Base-by-base conservation (phyloP, 2,113 vertebrate genomes). In the Brachirus orientalis region DNA sequence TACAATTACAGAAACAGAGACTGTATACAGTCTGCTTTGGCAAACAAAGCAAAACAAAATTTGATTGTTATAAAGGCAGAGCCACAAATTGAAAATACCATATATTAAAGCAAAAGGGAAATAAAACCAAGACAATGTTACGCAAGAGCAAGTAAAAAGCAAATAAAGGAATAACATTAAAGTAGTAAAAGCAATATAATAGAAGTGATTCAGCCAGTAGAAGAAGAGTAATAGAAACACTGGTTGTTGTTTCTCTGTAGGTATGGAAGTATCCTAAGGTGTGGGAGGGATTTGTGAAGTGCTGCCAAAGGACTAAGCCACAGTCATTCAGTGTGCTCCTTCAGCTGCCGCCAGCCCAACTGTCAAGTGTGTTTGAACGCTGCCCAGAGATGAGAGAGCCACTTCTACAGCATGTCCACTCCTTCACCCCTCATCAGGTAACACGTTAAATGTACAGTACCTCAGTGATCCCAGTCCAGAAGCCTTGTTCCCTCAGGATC, bases 251-350 rank as follows among this genome's bases (percentile, higher is more conserved):
- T 12, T 5, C 16, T 45, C 33, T 63, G n/a, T 74, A 97, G 97
- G 97, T 98, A 71, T 98, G 96, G 97, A 97, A 96, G 85, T 97
- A 97, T 60, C 97, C 97, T 12, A 97, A 97, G 64, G 96, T 98
- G 36, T 98, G 97, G 97, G 96, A 98, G 73, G 97, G 97, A 11
- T 98, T 98, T 69, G 96, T 98, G 78, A 97, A 97, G 74, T 98
- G 97, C 87, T 98, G 97, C 84, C 96, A 98, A 60, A 93, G 96
- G 56, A 97, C 96, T 3, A 96, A 95, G 88, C 96, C 96, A 0
- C 97, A 98, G 92, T 97, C 96, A 0, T 97, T 92, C 93, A 95
- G 92, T 12, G 97, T 98, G 56, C 92, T 97, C n/a, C 92, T 98
- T 22, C 95, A 97, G 93, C 92, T 98, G 28, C 97, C 97, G 0